Percentiles rank a stretch among this genome's conserved stretches.
phyloP scores from a whole-genome alignment of 2,797 vertebrate genomes.

The Coccyzus lansbergi region DNA sequence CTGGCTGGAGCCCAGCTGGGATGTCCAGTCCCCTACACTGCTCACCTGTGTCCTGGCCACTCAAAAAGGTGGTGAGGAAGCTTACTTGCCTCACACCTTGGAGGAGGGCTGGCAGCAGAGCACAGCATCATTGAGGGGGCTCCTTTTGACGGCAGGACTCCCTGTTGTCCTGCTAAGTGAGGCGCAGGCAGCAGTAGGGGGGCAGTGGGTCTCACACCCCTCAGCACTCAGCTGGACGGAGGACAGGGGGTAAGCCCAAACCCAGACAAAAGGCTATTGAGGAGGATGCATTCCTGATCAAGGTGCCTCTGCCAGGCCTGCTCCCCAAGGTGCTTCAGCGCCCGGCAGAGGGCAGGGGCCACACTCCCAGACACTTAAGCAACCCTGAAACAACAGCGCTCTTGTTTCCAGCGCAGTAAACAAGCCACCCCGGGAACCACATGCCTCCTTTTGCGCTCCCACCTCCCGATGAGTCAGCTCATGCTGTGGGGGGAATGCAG shows the following conservation, averaged over 20 bases:
- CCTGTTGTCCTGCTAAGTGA: neutral
- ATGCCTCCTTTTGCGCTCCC: neutral
- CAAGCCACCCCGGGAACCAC: slow-evolving; percentile 6
- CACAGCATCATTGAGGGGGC: neutral
- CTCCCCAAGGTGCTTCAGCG: slow-evolving; percentile 63
- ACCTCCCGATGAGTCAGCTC: slow-evolving; percentile 16
- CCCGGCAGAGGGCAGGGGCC: neutral
- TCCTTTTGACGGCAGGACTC: neutral
- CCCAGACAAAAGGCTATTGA: slow-evolving; percentile 66
- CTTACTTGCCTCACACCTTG: neutral
- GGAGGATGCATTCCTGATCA: slow-evolving; percentile 61
- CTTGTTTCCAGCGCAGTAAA: slow-evolving; percentile 58
- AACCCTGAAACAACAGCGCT: slow-evolving; percentile 48
- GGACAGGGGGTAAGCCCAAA: neutral
- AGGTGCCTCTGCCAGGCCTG: slow-evolving; percentile 54
- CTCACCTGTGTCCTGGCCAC: neutral
- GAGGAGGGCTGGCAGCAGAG: neutral
- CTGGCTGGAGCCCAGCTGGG: neutral
- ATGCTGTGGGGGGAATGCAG: neutral
- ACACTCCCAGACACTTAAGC: slow-evolving; percentile 49
- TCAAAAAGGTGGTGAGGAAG: neutral
- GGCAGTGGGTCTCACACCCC: neutral
- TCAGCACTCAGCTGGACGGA: neutral
- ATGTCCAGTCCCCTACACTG: neutral
- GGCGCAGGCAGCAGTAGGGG: neutral